Evolutionary conservation across 2,888 invertebrate species (phyloP).

Genomic region (Augiades crinisus): DNA sequence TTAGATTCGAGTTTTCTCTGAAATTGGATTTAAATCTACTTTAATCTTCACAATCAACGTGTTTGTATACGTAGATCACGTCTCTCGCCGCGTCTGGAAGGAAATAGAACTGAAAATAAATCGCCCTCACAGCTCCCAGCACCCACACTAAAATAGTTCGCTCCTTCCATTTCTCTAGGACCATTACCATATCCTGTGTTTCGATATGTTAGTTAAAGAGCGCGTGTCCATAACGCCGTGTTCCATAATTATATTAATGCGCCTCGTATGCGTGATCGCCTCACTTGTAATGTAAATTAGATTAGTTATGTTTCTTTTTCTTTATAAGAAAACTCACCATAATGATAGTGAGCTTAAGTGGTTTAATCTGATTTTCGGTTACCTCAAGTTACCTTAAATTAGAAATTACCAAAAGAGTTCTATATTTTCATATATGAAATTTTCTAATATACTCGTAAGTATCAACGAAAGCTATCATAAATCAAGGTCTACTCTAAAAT

Average conservation of each 20-base stretch:
- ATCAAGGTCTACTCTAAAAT: too few species aligned
- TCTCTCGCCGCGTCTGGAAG: constrained; percentile 53
- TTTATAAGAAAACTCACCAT: too few species aligned
- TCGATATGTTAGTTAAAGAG: constrained; percentile 52
- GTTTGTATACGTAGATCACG: constrained; percentile 32
- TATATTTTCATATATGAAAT: too few species aligned
- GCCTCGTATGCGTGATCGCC: not conserved
- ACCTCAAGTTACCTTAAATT: too few species aligned
- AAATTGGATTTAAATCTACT: constrained; percentile 24
- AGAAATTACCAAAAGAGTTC: too few species aligned
- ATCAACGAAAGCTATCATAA: too few species aligned
- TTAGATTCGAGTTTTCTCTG: constrained; percentile 3
- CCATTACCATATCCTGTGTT: constrained; percentile 77
- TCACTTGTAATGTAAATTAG: not conserved
- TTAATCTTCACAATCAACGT: constrained; percentile 34
- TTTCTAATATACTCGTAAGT: too few species aligned
- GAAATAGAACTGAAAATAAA: constrained; percentile 78
- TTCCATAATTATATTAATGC: constrained; percentile 23
- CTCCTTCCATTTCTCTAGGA: constrained; percentile 67
- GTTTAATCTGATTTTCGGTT: too few species aligned
- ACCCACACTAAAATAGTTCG: constrained; percentile 74
- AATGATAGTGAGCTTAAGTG: too few species aligned
- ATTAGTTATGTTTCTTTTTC: not conserved
- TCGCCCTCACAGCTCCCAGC: constrained; percentile 64
- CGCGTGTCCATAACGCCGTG: constrained; percentile 44